Conservation (phyloP, 2,113 vertebrate genomes). For the Rana temporaria region DNA sequence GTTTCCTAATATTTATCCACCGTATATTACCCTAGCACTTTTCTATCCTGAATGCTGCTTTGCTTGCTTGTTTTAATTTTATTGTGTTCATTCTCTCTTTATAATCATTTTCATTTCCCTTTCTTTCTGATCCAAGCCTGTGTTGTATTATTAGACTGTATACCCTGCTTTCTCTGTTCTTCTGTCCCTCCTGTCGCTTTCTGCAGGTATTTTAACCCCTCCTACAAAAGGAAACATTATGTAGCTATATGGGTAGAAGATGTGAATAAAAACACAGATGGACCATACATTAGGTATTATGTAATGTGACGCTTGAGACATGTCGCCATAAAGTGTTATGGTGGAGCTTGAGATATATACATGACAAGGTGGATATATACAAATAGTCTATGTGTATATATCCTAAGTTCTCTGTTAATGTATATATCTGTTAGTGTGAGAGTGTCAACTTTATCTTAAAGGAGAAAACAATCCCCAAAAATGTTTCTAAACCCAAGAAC, state of each 20-base stretch:
- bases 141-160: slow-evolving; percentile 93
- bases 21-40: neutral
- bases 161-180: slow-evolving; percentile 84
- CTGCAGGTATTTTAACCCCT: slow-evolving; percentile 99
- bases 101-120: neutral
- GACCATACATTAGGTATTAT: slow-evolving; percentile 98
- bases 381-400: slow-evolving; percentile 8
- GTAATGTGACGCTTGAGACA: slow-evolving; percentile 80
- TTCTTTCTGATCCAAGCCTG: slow-evolving; percentile 82
- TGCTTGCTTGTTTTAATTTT: neutral
- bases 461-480: slow-evolving; percentile 38
- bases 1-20: no score
- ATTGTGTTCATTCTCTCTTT: slow-evolving; percentile 57
- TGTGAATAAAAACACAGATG: slow-evolving; percentile 99
- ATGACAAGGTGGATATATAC: slow-evolving; percentile 14
- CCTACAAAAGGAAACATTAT: slow-evolving; percentile 98
- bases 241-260: slow-evolving; percentile 99
- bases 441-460: slow-evolving; percentile 14
- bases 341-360: slow-evolving; percentile 63
- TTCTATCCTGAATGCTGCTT: neutral
- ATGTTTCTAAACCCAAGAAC: no score
- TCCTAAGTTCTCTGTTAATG: neutral
- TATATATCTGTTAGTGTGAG: slow-evolving; percentile 27
- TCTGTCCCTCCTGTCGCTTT: slow-evolving; percentile 86
- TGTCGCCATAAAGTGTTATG: slow-evolving; percentile 72